A percentile compares a stretch with the other conserved stretches of the same genome.
Conservation (phyloP, 2,113 vertebrate genomes). For the Erpornis zantholeuca region DNA sequence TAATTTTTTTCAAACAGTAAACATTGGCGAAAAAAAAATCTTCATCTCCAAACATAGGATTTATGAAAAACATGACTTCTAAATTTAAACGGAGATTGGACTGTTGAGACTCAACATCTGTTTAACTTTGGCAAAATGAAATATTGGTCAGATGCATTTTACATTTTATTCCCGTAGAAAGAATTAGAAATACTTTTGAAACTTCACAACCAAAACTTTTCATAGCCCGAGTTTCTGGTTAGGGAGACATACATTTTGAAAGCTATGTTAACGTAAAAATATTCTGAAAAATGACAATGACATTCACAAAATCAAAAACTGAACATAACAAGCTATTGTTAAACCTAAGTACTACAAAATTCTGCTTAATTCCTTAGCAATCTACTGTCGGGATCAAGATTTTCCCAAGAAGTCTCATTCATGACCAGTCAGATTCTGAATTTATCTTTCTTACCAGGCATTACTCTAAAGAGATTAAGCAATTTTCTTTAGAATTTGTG, state of each 20-base stretch:
- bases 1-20: not conserved
- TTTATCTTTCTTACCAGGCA: not conserved
- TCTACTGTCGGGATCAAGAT: not conserved
- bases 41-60: not conserved
- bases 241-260: not conserved
- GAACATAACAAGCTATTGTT: not conserved
- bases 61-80: not conserved
- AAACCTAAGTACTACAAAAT: not conserved
- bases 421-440: not conserved
- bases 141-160: not conserved
- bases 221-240: not conserved
- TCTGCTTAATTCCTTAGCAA: not conserved
- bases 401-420: not conserved
- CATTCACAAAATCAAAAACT: not conserved
- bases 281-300: not conserved
- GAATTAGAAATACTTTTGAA: not conserved
- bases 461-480: not conserved
- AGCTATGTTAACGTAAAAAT: not conserved
- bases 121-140: not conserved
- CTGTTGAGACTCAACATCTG: not conserved
- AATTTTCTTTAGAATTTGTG: not conserved
- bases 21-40: not conserved
- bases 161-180: not conserved
- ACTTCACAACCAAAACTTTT: not conserved
- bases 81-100: not conserved